These are phyloP conservation scores for Potamilus streckersoni DNA, from an alignment of 1,140 invertebrate genomes.

Conservation along the genomic window DNA sequence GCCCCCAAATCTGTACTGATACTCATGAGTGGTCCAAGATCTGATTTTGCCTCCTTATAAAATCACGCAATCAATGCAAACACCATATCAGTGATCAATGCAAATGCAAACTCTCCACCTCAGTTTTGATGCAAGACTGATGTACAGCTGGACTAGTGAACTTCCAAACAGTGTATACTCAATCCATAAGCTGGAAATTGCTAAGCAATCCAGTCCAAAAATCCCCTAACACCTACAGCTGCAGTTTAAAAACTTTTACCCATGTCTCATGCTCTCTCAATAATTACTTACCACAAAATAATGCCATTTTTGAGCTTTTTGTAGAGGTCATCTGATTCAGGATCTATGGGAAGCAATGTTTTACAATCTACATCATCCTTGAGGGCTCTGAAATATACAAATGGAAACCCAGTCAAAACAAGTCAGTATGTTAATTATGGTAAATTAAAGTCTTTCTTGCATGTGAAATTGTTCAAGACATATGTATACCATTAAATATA, in stretches of 20 bases:
- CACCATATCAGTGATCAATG: too few relatives aligned
- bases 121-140: background rate
- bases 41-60: too few relatives aligned
- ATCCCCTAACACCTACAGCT: too few relatives aligned
- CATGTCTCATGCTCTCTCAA: background rate
- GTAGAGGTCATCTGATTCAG: slow-evolving; percentile 90
- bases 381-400: slow-evolving; percentile 75
- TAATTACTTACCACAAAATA: slow-evolving; percentile 84
- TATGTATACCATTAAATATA: background rate
- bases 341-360: slow-evolving; percentile 90
- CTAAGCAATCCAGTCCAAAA: too few relatives aligned
- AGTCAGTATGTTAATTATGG: background rate
- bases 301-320: slow-evolving; percentile 97
- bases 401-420: slow-evolving; percentile 12
- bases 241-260: background rate
- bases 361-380: slow-evolving; percentile 88
- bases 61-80: too few relatives aligned
- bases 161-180: background rate
- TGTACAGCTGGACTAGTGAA: background rate
- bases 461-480: background rate
- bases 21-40: too few relatives aligned
- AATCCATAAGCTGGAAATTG: too few relatives aligned
- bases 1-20: too few relatives aligned
- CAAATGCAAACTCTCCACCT: too few relatives aligned
- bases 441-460: background rate